Base-by-base conservation (phyloP, 2,888 invertebrate genomes). In the Acronicta aceris region DNA sequence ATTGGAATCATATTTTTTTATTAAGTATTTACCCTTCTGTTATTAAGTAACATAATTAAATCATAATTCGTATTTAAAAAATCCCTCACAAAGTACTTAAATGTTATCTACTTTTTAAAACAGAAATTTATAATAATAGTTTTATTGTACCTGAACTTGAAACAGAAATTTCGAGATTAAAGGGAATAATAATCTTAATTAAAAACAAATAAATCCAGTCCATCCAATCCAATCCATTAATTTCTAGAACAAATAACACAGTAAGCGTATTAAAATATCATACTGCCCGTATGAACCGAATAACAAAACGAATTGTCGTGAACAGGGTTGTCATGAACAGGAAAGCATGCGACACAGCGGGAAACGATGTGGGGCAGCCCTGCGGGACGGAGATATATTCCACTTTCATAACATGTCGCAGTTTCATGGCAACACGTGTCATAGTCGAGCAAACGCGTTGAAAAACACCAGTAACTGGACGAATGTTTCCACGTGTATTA, bases 271-370 rank as follows among this genome's bases (percentile, higher is more conserved):
- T 65, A 64, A 64, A 73, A 61, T 73, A 68, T 57, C 33, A 58
- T 78, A 72, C 77, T 76, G 65, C 62, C 71, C 67, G 77, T 70
- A 76, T 74, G 70, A 66, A 75, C 60, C 65, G 80, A 81, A 84
- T 77, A 85, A 79, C 81, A 82, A 81, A 79, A 78, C 69, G 69
- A 70, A 73, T 81, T 83, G 84, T 88, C 79, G 76, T 78, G 78
- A 84, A 79, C 85, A 87, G 84, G 86, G 89, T 77, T 90, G 91
- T 90, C 91, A 90, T 74, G 79, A 78, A 61, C 90, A 91, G 86
- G 79, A 81, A 75, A 71, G 65, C 71, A 55, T 27, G 58, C 68
- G 58, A 76, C 79, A 75, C 85, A 81, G 81, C 84, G 82, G 86
- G 86, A 76, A 66, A 72, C 71, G 72, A 65, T 71, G 73, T 67